Evolutionary conservation across 2,797 vertebrate genomes (phyloP), one percentile per base, ranked within the genome.

Genomic region (Silurus lanzhouensis): DNA sequence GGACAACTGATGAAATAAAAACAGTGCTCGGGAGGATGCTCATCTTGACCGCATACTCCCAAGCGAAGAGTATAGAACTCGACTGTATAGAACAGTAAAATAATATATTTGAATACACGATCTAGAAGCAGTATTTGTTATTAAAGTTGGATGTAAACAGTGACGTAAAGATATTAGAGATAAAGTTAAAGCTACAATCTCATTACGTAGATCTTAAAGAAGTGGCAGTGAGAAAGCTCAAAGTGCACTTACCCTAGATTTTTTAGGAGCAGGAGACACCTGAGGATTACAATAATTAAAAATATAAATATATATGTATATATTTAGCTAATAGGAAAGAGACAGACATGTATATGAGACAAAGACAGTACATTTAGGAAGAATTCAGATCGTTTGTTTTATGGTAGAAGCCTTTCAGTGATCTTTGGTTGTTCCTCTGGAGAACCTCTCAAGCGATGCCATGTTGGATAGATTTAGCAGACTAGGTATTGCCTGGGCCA

Each of bases 251-350:
- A 99, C 98, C 97, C 97, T 99, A 92, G 97, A 96, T 96, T 97
- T 93, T 92, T 96, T 96, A 87, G 97, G 97, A 89, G 97, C 96
- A 0, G 98, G 98, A 82, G 97, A 97, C 91, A 99, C 97, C 98
- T 99, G 89, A 83, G 91, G 93, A 91, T 70, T 81, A 22, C 88
- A 84, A 91, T 86, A 88, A 81, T 81, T 55, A 2, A 12, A 55
- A 55, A 66, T 15, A 63, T 13, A 83, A 44, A 67, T 79, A 25
- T 20, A 57, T 52, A 52, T 10, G 10, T 52, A 52, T 52, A 68
- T 71, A 72, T 71, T 46, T 2, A 46, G 9, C 48, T 67, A 48
- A 13, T 20, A 25, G 9, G 4, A 38, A 13, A 31, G 27, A 31
- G 20, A 64, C 14, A 64, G 60, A 46, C 57, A 78, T 44, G 31